Conservation (phyloP, 2,888 invertebrate genomes). For the Troides aeacus region DNA sequence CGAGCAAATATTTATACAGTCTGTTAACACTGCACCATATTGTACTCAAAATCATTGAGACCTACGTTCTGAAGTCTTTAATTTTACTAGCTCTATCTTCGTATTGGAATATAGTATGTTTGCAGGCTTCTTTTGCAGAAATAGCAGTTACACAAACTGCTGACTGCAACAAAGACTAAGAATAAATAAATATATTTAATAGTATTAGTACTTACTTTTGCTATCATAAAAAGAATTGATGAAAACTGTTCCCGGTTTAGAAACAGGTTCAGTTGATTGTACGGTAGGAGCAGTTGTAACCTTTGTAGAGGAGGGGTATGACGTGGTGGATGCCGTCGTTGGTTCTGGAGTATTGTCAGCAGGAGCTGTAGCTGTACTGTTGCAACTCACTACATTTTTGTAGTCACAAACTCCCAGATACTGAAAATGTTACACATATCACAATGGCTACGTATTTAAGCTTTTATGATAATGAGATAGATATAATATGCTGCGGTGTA, state of each 20-base stretch:
- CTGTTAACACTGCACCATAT: too few species aligned
- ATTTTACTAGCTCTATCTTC: too few species aligned
- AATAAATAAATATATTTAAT: too few species aligned
- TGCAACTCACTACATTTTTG: constrained; percentile 80
- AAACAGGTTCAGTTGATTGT: not conserved
- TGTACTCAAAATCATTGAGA: too few species aligned
- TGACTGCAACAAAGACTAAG: too few species aligned
- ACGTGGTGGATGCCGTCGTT: constrained; percentile 14
- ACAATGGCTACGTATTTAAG: not conserved
- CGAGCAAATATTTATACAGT: too few species aligned
- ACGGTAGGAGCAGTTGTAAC: not conserved
- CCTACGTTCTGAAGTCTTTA: too few species aligned
- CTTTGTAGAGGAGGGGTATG: constrained; percentile 9
- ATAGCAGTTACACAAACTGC: too few species aligned
- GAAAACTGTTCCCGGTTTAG: constrained; percentile 1
- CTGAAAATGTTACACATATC: constrained; percentile 57
- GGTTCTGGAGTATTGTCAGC: constrained; percentile 20
- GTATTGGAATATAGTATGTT: too few species aligned
- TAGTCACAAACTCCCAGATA: constrained; percentile 83
- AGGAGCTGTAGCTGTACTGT: constrained; percentile 28
- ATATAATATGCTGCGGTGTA: too few species aligned
- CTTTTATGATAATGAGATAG: not conserved
- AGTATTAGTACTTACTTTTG: constrained; percentile 12
- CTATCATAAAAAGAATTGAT: constrained; percentile 21
- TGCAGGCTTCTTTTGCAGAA: too few species aligned